phyloP scores from a whole-genome alignment of 2,888 invertebrate species.

The Dynastes maya region DNA sequence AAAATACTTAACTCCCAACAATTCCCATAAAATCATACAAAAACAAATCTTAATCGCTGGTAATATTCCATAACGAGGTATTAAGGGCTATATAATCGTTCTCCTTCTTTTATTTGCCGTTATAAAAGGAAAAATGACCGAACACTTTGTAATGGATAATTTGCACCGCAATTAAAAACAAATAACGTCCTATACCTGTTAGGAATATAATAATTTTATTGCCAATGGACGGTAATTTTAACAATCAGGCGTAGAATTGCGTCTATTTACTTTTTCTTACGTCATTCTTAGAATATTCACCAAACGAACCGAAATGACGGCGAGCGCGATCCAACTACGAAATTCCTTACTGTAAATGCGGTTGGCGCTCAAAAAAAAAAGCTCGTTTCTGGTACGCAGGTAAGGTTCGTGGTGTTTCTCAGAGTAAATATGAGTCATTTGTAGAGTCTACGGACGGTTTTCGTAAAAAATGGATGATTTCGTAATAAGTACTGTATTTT shows the following conservation, averaged over 20 bases:
- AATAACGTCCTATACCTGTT: conserved; percentile 11
- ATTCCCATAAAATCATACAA: background rate
- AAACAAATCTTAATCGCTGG: background rate
- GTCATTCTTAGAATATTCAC: conserved; percentile 20
- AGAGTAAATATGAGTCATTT: no score
- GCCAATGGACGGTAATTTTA: background rate
- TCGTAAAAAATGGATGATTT: no score
- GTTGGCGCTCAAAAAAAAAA: conserved; percentile 1
- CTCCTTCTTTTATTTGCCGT: no score
- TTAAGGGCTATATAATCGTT: background rate
- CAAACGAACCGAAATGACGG: background rate
- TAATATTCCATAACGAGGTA: background rate
- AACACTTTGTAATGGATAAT: no score
- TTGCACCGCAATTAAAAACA: background rate
- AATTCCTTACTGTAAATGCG: conserved; percentile 45
- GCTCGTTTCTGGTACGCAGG: background rate
- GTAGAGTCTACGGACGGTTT: no score
- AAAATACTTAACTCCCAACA: background rate
- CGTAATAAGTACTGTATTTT: no score
- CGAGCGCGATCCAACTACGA: conserved; percentile 22
- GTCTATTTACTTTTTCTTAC: conserved; percentile 19
- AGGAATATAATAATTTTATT: background rate
- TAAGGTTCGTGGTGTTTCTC: background rate
- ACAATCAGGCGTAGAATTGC: background rate
- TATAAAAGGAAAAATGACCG: no score